Base-by-base conservation (phyloP, 2,888 invertebrate species). In the Himalopsyche anomala region DNA sequence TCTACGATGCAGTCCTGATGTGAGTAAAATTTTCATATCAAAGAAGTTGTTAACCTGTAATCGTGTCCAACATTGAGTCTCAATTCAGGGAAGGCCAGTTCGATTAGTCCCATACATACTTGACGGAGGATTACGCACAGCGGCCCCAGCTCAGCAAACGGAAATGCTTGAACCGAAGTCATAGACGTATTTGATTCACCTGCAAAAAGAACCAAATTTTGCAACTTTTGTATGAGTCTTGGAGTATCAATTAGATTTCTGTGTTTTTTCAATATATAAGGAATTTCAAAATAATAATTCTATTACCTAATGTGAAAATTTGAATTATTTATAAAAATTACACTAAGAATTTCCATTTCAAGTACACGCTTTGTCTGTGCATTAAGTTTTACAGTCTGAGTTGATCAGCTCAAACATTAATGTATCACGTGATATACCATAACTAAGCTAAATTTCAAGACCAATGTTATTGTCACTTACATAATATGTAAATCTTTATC, bases 31-130 rank as follows among this genome's bases (percentile, higher is more conserved):
- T 40, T 45, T 45, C 6, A 45, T 11, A 45, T 45, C 11, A 11
- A 83, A 15, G 9, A 19, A 38, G 5, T 54, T 55, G 19, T 69
- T 81, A 82, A 88, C 88, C 85, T 94, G 90, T 96, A 96, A 89
- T 95, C 95, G n/a, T 95, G 94, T 36, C 93, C 91, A 0, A 95
- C 92, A 8, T 93, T 93, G 0, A 95, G 95, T 88, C 96, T 92
- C 0, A 95, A 95, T 90, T 97, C 97, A 0, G 97, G 97, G 90
- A 96, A 97, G 0, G 97, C 97, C 82, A 98, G 92, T 90, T 98
- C 97, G 11, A 98, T 96, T 12, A 98, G 93, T 0, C 98, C 98
- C 28, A 98, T 92, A 89, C 97, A 97, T 6, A 97, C 95, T 88
- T 97, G 96, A 84, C 97, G 95, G 55, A 98, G 91, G 0, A 95